phyloP scores from a whole-genome alignment of 2,888 invertebrate genomes.

The Tromatobia lineatoria region DNA sequence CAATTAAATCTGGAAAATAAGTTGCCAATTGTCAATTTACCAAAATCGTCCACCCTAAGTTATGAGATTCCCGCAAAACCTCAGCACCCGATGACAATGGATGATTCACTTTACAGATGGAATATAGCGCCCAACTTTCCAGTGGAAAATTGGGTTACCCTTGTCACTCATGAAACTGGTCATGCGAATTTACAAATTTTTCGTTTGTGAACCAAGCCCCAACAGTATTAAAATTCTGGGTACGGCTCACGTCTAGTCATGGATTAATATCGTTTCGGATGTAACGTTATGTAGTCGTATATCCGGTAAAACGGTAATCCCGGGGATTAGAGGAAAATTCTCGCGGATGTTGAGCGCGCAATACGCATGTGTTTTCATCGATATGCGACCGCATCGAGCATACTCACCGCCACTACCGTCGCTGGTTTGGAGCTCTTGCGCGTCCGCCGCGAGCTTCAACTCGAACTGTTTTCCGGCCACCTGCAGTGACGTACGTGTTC shows the following conservation, averaged over 20 bases:
- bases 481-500: slow-evolving; percentile 64
- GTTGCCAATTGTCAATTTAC: too few relatives aligned
- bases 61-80: too few relatives aligned
- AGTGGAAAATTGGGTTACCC: too few relatives aligned
- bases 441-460: slow-evolving; percentile 28
- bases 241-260: neutral
- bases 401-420: slow-evolving; percentile 35
- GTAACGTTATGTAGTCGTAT: slow-evolving; percentile 46
- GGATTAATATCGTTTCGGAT: slow-evolving; percentile 41
- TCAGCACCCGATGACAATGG: too few relatives aligned
- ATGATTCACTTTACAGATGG: too few relatives aligned
- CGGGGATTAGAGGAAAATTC: slow-evolving; percentile 54
- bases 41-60: too few relatives aligned
- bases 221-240: neutral
- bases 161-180: too few relatives aligned
- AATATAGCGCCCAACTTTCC: too few relatives aligned
- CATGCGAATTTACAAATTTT: neutral
- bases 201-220: neutral
- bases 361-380: slow-evolving; percentile 49
- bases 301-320: slow-evolving; percentile 56
- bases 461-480: slow-evolving; percentile 61
- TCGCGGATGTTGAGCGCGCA: slow-evolving; percentile 39
- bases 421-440: neutral
- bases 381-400: slow-evolving; percentile 53
- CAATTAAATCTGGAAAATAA: too few relatives aligned